Conservation (phyloP, 2,888 invertebrate genomes). For the Priocnemis perturbator region DNA sequence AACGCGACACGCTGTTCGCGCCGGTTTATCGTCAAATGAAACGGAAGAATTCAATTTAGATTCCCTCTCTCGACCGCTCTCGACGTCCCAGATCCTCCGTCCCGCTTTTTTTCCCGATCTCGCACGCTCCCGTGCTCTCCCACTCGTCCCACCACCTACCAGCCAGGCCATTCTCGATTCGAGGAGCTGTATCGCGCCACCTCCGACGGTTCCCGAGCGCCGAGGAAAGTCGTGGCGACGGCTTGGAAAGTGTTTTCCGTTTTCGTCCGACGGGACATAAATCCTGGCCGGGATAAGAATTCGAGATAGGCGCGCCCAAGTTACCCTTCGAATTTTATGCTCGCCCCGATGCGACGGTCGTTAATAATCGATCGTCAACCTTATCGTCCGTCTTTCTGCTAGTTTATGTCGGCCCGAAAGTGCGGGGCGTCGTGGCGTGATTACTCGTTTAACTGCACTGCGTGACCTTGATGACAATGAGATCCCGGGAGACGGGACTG, state of each 20-base stretch:
- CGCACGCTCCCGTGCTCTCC: neutral
- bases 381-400: conserved; percentile 13
- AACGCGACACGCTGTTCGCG: conserved; percentile 45
- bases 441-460: too few species aligned
- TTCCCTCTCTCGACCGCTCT: conserved; percentile 28
- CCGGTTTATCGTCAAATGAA: conserved; percentile 65
- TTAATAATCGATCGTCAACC: conserved; percentile 30
- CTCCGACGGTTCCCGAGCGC: neutral
- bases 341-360: conserved; percentile 27
- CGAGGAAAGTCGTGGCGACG: conserved; percentile 33
- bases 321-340: conserved; percentile 42
- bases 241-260: conserved; percentile 54
- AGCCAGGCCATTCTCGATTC: neutral
- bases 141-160: neutral
- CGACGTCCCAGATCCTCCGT: neutral
- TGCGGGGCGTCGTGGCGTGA: too few species aligned
- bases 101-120: neutral
- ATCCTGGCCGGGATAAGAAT: conserved; percentile 54
- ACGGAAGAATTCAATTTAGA: conserved; percentile 68
- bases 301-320: conserved; percentile 22
- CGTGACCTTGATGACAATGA: too few species aligned
- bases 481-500: too few species aligned
- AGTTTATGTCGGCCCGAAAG: neutral
- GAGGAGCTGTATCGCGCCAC: conserved; percentile 3
- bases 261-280: conserved; percentile 51